These are phyloP conservation scores for Siderastrea radians DNA, from an alignment of 92 coral and sea anemone genomes.

Conservation along the genomic window DNA sequence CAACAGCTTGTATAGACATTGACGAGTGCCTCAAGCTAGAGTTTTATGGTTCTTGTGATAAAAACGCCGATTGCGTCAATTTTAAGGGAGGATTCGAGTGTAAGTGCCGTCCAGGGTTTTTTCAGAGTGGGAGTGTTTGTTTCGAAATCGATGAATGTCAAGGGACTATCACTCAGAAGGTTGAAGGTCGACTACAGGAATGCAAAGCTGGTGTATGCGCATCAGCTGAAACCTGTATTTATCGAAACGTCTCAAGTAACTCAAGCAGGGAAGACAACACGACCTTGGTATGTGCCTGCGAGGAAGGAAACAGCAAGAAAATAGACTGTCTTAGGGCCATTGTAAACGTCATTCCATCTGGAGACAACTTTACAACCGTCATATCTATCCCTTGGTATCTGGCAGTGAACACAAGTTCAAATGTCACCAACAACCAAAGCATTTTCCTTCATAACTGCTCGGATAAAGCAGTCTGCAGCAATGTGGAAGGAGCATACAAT, in stretches of 20 bases:
- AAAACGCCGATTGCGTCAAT: conserved; percentile 61
- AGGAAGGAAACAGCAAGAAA: conserved; percentile 26
- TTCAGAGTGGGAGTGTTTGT: conserved; percentile 69
- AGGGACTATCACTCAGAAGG: conserved; percentile 30
- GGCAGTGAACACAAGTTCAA: conserved; percentile 24
- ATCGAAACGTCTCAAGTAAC: conserved; percentile 28
- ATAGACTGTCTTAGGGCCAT: conserved; percentile 62
- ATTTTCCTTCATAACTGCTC: conserved; percentile 66
- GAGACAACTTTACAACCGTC: conserved; percentile 26
- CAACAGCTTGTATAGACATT: conserved; percentile 63
- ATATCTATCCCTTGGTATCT: conserved; percentile 62
- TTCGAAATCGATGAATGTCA: conserved; percentile 76
- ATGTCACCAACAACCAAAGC: conserved; percentile 19
- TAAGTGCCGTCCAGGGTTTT: conserved; percentile 67
- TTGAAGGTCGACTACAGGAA: conserved; percentile 58
- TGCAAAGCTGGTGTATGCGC: conserved; percentile 69
- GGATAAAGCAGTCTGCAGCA: conserved; percentile 46
- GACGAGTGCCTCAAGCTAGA: conserved; percentile 64
- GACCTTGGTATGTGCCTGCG: conserved; percentile 73
- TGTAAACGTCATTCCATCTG: conserved; percentile 18
- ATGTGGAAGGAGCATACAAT: conserved; percentile 68
- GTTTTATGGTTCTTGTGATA: conserved; percentile 52
- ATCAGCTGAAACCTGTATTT: conserved; percentile 57
- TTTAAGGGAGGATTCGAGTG: conserved; percentile 68
- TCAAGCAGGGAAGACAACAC: conserved; percentile 15